Evolutionary conservation across 1,140 invertebrate genomes (phyloP).

Genomic region (Pseudobourletiella spinata): DNA sequence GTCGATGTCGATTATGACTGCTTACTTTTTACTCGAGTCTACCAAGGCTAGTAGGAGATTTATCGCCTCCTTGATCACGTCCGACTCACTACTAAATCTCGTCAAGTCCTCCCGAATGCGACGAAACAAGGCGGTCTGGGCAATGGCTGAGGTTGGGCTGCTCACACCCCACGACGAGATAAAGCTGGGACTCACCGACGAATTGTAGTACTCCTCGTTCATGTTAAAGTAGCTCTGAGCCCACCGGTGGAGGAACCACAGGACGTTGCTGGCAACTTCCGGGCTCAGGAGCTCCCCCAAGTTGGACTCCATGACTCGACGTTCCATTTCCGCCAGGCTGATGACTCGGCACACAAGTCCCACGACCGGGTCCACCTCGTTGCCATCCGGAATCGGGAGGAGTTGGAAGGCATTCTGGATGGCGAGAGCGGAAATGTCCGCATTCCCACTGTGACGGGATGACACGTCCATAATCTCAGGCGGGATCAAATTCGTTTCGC

Average conservation of each 20-base stretch:
- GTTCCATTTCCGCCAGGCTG: constrained; percentile 58
- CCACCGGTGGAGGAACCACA: constrained; percentile 74
- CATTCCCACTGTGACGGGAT: constrained; percentile 1
- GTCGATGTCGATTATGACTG: too few relatives aligned
- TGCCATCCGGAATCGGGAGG: constrained; percentile 45
- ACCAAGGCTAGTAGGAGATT: constrained; percentile 50
- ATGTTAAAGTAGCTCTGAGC: constrained; percentile 63
- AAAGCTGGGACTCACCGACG: constrained; percentile 48
- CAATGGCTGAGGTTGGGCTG: constrained; percentile 51
- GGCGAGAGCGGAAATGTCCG: constrained; percentile 44
- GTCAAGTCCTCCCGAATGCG: constrained; percentile 53
- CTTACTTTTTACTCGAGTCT: constrained; percentile 50
- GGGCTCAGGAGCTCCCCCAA: constrained; percentile 61
- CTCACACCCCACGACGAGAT: constrained; percentile 53
- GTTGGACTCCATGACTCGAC: constrained; percentile 52
- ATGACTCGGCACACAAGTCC: constrained; percentile 58
- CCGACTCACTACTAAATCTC: constrained; percentile 50
- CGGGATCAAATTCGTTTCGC: constrained; percentile 67
- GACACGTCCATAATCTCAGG: constrained; percentile 52
- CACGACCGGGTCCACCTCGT: constrained; percentile 28
- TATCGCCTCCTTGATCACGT: constrained; percentile 51
- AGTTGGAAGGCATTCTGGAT: constrained; percentile 51
- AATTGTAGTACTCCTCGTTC: constrained; percentile 56
- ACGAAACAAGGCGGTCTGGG: constrained; percentile 52
- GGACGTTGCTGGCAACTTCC: constrained; percentile 63